These are phyloP conservation scores for Dipodomys ordii DNA, from an alignment of 2,113 vertebrate genomes.

Conservation along the genomic window DNA sequence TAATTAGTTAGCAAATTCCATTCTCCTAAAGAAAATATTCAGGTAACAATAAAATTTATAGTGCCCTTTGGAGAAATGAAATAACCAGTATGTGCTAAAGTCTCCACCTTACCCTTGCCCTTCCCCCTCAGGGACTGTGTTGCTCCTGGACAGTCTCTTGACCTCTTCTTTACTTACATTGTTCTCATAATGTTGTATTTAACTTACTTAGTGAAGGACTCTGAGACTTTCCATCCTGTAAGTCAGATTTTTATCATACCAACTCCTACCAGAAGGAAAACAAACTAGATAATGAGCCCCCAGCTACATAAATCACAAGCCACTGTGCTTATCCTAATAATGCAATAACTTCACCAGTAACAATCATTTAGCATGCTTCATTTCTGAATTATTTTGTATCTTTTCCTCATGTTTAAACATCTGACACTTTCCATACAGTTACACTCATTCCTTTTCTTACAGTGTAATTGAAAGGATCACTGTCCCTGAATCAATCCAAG, in stretches of 20 bases:
- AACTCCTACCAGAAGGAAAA: neutral
- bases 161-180: neutral
- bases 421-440: neutral
- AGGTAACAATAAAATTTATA: neutral
- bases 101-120: neutral
- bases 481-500: neutral
- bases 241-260: neutral
- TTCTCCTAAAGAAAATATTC: conserved; percentile 37
- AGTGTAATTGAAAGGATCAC: neutral
- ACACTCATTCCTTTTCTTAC: neutral
- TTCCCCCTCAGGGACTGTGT: neutral
- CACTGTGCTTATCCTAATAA: neutral
- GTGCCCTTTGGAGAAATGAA: neutral
- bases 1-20: neutral
- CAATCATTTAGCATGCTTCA: neutral
- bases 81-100: neutral
- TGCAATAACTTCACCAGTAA: neutral
- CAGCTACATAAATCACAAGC: conserved; percentile 6
- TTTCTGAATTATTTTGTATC: conserved; percentile 46
- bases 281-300: neutral
- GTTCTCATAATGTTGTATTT: neutral
- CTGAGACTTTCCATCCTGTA: neutral
- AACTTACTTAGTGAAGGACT: conserved; percentile 18
- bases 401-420: neutral
- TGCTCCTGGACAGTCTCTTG: neutral